These are phyloP conservation scores for Spinus olivaceus DNA, from an alignment of 2,797 vertebrate genomes.

Conservation along the genomic window DNA sequence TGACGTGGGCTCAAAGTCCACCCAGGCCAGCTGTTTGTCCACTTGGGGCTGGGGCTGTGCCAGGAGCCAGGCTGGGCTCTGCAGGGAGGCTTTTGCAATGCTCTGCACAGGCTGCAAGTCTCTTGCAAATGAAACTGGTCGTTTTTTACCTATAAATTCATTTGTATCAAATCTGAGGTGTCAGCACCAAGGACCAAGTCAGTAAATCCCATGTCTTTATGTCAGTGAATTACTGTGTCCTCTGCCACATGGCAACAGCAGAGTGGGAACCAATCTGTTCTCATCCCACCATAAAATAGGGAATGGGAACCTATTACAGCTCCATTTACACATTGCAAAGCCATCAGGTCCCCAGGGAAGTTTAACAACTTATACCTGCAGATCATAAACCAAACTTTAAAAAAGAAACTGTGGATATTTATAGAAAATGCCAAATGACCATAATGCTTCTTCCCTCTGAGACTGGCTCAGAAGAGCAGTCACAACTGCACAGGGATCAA, in stretches of 20 bases:
- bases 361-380: background rate
- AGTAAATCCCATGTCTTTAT: background rate
- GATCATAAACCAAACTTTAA: background rate
- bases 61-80: background rate
- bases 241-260: background rate
- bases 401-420: background rate
- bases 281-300: background rate
- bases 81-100: background rate
- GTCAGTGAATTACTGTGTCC: background rate
- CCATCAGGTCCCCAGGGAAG: background rate
- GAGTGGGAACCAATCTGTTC: background rate
- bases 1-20: background rate
- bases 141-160: background rate
- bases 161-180: background rate
- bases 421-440: background rate
- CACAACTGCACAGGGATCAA: background rate
- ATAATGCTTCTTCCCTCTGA: fast-evolving
- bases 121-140: background rate
- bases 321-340: background rate
- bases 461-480: background rate
- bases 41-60: fast-evolving
- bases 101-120: background rate
- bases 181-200: background rate
- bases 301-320: background rate
- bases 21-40: background rate